These are phyloP conservation scores for Parascotia fuliginaria DNA, from an alignment of 2,888 invertebrate species.

Conservation along the genomic window DNA sequence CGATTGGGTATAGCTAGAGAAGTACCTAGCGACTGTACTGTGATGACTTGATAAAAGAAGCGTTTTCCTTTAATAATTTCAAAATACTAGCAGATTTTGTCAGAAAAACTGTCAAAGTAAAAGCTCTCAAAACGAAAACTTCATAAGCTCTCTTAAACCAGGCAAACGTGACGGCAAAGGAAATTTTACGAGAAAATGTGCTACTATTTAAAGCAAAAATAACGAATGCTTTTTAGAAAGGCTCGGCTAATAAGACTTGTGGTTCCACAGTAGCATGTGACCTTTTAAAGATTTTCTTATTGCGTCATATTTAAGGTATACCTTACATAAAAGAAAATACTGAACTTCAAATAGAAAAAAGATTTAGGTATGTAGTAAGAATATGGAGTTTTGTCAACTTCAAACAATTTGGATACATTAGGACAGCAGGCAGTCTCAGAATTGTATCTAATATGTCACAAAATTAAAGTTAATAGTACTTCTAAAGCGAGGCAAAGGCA, in stretches of 20 bases:
- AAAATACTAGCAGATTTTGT: background rate
- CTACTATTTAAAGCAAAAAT: conserved; percentile 19
- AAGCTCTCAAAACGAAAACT: background rate
- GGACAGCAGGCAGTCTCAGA: too few relatives aligned
- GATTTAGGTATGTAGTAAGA: too few relatives aligned
- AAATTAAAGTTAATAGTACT: too few relatives aligned
- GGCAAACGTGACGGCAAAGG: conserved; percentile 9
- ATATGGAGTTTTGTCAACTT: too few relatives aligned
- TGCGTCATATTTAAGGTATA: conserved; percentile 6
- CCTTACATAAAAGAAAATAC: background rate
- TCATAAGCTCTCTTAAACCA: background rate
- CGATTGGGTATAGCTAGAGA: too few relatives aligned
- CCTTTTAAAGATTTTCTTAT: conserved; percentile 12
- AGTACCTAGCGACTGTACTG: too few relatives aligned
- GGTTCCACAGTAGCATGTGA: conserved; percentile 7
- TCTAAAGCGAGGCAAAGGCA: conserved; percentile 15
- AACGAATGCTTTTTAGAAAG: conserved; percentile 15
- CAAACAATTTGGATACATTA: too few relatives aligned
- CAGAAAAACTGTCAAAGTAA: background rate
- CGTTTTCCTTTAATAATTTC: too few relatives aligned
- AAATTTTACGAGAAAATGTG: conserved; percentile 11
- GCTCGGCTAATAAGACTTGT: conserved; percentile 21
- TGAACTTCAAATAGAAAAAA: too few relatives aligned
- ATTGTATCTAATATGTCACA: too few relatives aligned
- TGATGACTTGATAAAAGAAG: too few relatives aligned